Conservation (phyloP, 2,113 vertebrate species). For the Oreocharis arfaki region DNA sequence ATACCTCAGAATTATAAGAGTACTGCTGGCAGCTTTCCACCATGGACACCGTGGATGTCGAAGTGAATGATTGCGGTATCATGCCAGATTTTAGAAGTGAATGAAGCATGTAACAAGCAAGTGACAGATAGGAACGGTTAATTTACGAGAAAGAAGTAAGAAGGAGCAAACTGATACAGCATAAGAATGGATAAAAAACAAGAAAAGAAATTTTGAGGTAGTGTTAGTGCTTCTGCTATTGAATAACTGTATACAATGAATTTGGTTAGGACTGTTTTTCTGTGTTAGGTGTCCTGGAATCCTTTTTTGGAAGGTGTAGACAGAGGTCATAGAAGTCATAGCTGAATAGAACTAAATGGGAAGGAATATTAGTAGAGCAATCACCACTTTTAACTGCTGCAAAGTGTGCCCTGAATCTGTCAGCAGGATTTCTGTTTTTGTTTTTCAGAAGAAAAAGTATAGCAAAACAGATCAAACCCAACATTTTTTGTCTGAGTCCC, state of each 20-base stretch:
- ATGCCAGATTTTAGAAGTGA: neutral
- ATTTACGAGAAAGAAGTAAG: neutral
- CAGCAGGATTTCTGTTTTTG: constrained; percentile 64
- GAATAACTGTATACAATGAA: neutral
- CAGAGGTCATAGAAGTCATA: constrained; percentile 66
- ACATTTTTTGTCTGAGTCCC: constrained; percentile 50
- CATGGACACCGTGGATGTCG: neutral
- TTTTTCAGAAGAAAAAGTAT: constrained; percentile 57
- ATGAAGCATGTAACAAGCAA: neutral
- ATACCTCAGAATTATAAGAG: neutral
- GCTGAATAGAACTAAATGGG: constrained; percentile 45
- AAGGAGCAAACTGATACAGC: neutral
- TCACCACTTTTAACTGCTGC: constrained; percentile 51
- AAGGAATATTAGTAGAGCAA: constrained; percentile 33
- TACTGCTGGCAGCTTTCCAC: neutral
- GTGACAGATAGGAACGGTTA: neutral
- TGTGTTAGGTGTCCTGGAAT: constrained; percentile 60
- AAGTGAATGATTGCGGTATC: neutral
- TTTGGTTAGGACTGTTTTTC: constrained; percentile 1
- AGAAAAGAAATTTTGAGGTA: neutral
- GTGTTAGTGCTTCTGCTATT: neutral
- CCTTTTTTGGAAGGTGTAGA: constrained; percentile 67
- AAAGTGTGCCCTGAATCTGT: constrained; percentile 72
- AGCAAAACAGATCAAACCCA: constrained; percentile 60
- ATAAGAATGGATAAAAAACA: neutral